A percentile compares a stretch with the other conserved stretches of the same genome.
These are phyloP conservation scores for Epicauta chinensis DNA, from an alignment of 1,140 invertebrate genomes.

Conservation along the genomic window DNA sequence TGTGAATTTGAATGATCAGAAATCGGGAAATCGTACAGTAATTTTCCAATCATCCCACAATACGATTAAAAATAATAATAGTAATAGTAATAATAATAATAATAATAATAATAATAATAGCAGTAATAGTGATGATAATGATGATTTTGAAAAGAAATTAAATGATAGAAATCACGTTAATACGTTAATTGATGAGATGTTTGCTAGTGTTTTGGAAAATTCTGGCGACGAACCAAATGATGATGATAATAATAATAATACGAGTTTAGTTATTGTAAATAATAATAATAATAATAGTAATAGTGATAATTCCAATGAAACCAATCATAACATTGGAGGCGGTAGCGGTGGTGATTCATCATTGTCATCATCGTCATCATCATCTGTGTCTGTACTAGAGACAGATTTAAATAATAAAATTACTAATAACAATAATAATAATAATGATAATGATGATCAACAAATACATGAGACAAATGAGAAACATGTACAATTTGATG, in stretches of 20 bases:
- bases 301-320: not conserved
- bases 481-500: constrained; percentile 42
- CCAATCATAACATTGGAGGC: not conserved
- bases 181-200: constrained; percentile 40
- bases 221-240: constrained; percentile 3
- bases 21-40: constrained; percentile 18
- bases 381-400: not conserved
- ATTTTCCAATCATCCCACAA: constrained; percentile 35
- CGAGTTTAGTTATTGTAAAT: not conserved
- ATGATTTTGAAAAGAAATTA: constrained; percentile 23
- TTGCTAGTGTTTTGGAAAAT: constrained; percentile 36
- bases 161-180: constrained; percentile 38
- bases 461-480: constrained; percentile 29
- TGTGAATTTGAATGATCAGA: no score
- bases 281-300: not conserved
- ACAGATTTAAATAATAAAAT: not conserved
- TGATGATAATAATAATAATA: not conserved
- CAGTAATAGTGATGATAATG: not conserved
- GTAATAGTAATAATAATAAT: not conserved
- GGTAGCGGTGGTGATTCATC: not conserved
- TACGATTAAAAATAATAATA: constrained; percentile 3
- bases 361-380: not conserved
- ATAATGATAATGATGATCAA: not conserved
- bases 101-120: not conserved
- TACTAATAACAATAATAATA: no score